phyloP scores from a whole-genome alignment of 1,140 invertebrate genomes.

The Eulimnadia texana region DNA sequence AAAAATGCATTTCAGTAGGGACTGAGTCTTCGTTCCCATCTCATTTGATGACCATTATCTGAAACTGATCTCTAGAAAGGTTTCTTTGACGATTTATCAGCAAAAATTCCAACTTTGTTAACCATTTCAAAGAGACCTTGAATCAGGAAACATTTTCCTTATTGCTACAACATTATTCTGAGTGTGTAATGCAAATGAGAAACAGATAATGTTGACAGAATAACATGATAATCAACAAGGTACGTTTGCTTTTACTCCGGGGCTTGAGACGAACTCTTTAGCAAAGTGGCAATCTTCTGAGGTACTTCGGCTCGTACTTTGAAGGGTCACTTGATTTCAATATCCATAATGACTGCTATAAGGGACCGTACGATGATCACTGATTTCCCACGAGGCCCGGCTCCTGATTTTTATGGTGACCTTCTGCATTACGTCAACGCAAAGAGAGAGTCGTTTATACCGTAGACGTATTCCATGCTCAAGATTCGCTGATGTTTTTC shows the following conservation, averaged over 20 bases:
- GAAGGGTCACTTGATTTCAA: background rate
- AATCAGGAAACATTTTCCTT: too few species aligned
- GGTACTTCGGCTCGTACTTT: background rate
- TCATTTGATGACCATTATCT: too few species aligned
- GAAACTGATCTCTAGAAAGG: too few species aligned
- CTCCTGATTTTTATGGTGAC: background rate
- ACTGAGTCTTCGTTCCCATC: too few species aligned
- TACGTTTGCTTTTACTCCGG: too few species aligned
- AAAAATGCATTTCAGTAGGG: too few species aligned
- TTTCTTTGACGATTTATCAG: too few species aligned
- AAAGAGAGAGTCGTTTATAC: background rate
- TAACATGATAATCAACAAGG: background rate
- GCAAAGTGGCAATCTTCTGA: background rate
- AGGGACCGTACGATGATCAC: background rate
- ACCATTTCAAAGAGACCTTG: too few species aligned
- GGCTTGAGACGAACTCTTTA: background rate
- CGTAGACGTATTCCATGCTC: background rate
- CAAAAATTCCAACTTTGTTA: too few species aligned
- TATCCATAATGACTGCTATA: background rate
- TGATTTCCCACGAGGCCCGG: background rate
- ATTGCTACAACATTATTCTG: too few species aligned
- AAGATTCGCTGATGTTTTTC: too few species aligned
- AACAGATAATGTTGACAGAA: background rate
- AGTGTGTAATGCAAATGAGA: too few species aligned
- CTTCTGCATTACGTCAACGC: background rate